phyloP scores from a whole-genome alignment of 2,888 invertebrate species.

The Hemicrepidius hirtus region DNA sequence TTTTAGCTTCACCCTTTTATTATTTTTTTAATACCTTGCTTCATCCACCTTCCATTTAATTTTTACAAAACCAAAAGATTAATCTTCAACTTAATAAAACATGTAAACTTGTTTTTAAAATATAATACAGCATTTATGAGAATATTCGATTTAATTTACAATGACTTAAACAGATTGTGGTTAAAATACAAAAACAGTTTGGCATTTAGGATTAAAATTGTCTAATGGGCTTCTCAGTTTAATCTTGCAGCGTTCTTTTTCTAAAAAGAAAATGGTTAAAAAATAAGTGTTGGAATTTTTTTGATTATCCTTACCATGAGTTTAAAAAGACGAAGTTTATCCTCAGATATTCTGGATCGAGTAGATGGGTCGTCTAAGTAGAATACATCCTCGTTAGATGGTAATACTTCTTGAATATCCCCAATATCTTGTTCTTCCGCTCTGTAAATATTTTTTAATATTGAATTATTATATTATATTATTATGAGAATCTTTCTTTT shows the following conservation, averaged over 20 bases:
- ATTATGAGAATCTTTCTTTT: no score
- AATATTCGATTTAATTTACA: conserved; percentile 16
- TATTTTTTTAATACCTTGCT: conserved; percentile 17
- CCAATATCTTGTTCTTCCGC: conserved; percentile 38
- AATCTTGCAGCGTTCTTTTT: conserved; percentile 35
- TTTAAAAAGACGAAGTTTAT: conserved; percentile 39
- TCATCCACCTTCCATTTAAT: background rate
- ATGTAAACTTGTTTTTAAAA: conserved; percentile 4
- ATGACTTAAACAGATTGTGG: background rate
- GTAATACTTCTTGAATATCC: conserved; percentile 28
- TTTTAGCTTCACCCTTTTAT: background rate
- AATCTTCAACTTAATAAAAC: conserved; percentile 13
- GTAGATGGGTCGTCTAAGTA: conserved; percentile 44
- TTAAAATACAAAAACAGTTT: conserved; percentile 16
- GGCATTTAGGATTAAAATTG: conserved; percentile 1
- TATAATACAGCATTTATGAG: background rate
- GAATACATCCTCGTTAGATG: conserved; percentile 38
- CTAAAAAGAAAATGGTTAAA: conserved; percentile 30
- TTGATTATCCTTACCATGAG: conserved; percentile 28
- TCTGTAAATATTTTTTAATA: conserved; percentile 18
- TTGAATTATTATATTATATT: no score
- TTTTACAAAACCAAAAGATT: background rate
- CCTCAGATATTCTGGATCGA: conserved; percentile 27
- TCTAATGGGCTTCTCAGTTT: conserved; percentile 21
- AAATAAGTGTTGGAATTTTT: background rate